Base-by-base conservation (phyloP, 2,888 invertebrate genomes). In the Nycteola revayana region DNA sequence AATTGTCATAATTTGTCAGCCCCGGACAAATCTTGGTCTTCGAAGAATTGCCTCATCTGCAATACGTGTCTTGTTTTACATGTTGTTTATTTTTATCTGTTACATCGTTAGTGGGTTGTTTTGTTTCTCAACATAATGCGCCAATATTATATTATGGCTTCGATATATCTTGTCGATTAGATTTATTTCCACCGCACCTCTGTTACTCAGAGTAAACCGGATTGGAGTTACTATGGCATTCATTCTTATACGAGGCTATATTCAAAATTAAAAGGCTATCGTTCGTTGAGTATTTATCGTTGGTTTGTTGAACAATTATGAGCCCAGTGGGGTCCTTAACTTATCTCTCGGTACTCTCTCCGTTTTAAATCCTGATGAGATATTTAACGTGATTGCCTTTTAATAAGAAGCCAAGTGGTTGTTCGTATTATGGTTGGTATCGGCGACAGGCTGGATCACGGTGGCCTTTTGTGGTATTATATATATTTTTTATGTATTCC, bases 11-110 rank as follows among this genome's bases (percentile, higher is more conserved):
- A 64, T 67, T 67, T 66, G 52, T 66, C 54, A 59, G 37, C 34
- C 26, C 29, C 28, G 47, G 43, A 67, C 60, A 57, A 66, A 66
- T 57, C 62, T 57, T 46, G 46, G 45, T 11, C 49, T 73, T 72
- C 72, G 55, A 43, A 66, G 72, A 73, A 74, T 59, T 58, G 60
- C 60, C 64, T 57, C 60, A 60, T 58, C 56, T 48, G 53, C 38
- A 28, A 48, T 35, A 38, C 35, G 33, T 46, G 59, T 65, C 53
- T 64, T 70, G 56, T 64, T 69, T 68, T 65, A 54, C 57, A 52
- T 50, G 48, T 51, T 59, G 51, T 48, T 60, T 45, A 51, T 57
- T 63, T 70, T 66, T 62, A 55, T 59, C 53, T 56, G 48, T 43
- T 46, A 38, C 43, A 47, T 59, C 51, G 56, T 56, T 46, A 47